A percentile compares a stretch with the other conserved stretches of the same genome.
phyloP scores from a whole-genome alignment of 2,113 vertebrate genomes.

The Xenopus laevis region DNA sequence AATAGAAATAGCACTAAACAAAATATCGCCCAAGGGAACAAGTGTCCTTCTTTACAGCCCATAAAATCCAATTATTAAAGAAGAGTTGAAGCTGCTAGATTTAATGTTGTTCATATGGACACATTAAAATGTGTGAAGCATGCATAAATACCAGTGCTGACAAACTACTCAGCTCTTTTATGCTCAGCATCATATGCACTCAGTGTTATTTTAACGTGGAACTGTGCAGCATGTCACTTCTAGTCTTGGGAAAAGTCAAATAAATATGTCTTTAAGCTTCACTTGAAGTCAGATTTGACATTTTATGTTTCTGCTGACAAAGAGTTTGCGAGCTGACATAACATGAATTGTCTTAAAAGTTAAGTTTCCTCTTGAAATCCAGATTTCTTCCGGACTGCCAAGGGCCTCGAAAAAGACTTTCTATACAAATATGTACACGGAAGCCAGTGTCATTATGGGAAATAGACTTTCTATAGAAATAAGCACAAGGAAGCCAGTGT shows the following conservation, averaged over 20 bases:
- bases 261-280: conserved; percentile 46
- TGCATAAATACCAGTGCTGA: conserved; percentile 50
- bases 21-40: conserved; percentile 40
- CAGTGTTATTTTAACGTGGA: conserved; percentile 35
- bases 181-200: conserved; percentile 37
- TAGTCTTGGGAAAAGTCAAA: conserved; percentile 25
- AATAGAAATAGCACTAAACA: conserved; percentile 23
- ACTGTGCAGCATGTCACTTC: conserved; percentile 40
- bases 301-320: conserved; percentile 48
- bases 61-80: conserved; percentile 58
- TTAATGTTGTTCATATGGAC: conserved; percentile 55
- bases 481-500: neutral
- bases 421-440: neutral
- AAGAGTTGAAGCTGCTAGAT: conserved; percentile 58
- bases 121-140: conserved; percentile 51
- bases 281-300: conserved; percentile 49
- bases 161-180: conserved; percentile 35
- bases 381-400: conserved; percentile 25
- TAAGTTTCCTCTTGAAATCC: conserved; percentile 45
- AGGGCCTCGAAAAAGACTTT: neutral
- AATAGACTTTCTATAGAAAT: neutral
- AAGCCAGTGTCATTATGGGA: no score
- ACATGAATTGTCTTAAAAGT: conserved; percentile 45
- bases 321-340: conserved; percentile 47
- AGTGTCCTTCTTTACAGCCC: conserved; percentile 52